These are phyloP conservation scores for Zeugodacus cucurbitae DNA, from an alignment of 1,140 invertebrate species.

Conservation along the genomic window DNA sequence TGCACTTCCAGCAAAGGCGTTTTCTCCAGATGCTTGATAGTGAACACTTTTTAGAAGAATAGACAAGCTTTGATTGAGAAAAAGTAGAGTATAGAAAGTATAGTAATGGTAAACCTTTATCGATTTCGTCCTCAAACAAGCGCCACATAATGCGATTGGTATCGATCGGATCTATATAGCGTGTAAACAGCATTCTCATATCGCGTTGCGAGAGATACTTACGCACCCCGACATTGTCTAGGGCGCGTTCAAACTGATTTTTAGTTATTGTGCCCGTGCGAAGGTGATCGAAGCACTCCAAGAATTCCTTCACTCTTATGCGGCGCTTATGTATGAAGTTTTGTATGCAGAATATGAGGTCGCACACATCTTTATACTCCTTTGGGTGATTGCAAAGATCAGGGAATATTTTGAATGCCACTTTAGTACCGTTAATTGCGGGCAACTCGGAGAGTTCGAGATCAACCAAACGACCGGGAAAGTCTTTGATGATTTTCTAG, in stretches of 20 bases:
- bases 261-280: constrained; percentile 73
- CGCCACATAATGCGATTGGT: constrained; percentile 73
- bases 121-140: constrained; percentile 78
- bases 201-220: constrained; percentile 70
- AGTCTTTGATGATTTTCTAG: constrained; percentile 69
- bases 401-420: constrained; percentile 52
- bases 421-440: constrained; percentile 68
- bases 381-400: constrained; percentile 56
- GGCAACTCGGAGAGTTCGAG: constrained; percentile 74
- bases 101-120: constrained; percentile 68
- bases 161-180: constrained; percentile 76
- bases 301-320: constrained; percentile 73
- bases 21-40: constrained; percentile 75
- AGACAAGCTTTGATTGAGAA: background rate
- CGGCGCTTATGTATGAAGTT: constrained; percentile 71
- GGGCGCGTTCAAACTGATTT: constrained; percentile 73
- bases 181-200: constrained; percentile 69
- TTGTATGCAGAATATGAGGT: constrained; percentile 57
- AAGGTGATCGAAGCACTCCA: constrained; percentile 72
- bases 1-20: constrained; percentile 67
- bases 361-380: constrained; percentile 55
- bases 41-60: constrained; percentile 70
- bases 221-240: constrained; percentile 73
- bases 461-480: constrained; percentile 73
- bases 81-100: too few species aligned